phyloP scores from a whole-genome alignment of 2,113 vertebrate species.

The Triplophysa siluroides region DNA sequence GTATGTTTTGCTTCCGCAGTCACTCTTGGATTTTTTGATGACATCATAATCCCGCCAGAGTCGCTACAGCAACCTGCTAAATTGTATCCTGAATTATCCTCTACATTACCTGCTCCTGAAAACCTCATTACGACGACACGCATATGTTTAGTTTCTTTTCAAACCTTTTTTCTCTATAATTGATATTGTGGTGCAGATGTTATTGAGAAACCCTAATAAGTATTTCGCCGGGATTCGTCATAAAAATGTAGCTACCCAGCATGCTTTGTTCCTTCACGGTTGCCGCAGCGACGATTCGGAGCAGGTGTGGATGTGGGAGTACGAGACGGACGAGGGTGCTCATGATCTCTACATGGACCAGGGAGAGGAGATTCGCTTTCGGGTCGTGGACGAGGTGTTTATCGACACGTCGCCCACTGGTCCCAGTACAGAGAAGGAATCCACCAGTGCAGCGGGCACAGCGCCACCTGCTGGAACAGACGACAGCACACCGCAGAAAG shows the following conservation, averaged over 20 bases:
- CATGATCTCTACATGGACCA: constrained; percentile 99
- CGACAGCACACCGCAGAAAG: constrained; percentile 81
- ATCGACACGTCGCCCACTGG: constrained; percentile 92
- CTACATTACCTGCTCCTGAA: too few species aligned
- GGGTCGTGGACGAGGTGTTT: constrained; percentile 91
- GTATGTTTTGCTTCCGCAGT: constrained; percentile 73
- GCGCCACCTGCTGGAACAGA: constrained; percentile 50
- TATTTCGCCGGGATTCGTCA: neutral
- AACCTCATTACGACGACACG: too few species aligned
- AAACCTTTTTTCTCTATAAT: neutral
- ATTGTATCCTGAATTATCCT: constrained; percentile 84
- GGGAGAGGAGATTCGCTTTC: constrained; percentile 93
- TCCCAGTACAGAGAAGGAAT: constrained; percentile 74
- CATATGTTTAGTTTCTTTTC: neutral
- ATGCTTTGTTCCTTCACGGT: constrained; percentile 69
- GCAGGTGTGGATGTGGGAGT: constrained; percentile 99
- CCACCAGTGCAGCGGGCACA: constrained; percentile 35
- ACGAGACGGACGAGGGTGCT: constrained; percentile 94
- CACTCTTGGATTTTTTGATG: constrained; percentile 92
- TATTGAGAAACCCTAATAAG: neutral
- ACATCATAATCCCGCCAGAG: constrained; percentile 92
- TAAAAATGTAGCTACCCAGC: neutral
- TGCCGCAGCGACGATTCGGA: constrained; percentile 87
- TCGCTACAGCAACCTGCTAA: constrained; percentile 93
- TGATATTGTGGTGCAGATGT: too few species aligned